phyloP scores from a whole-genome alignment of 2,113 vertebrate genomes.

The Neotragus pygmaeus region DNA sequence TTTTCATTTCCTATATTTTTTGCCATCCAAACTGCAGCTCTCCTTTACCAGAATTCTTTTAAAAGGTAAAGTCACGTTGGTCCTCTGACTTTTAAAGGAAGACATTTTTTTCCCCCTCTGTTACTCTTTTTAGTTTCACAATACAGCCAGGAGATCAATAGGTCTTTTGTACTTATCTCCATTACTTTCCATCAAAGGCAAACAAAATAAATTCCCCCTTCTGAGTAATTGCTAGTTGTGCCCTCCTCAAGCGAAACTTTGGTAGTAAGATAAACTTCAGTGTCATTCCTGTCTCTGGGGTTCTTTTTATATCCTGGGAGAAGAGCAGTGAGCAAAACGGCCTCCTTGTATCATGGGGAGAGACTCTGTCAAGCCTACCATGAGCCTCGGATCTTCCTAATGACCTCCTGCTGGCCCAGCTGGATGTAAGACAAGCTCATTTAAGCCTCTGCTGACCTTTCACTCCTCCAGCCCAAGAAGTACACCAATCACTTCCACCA shows the following conservation, averaged over 20 bases:
- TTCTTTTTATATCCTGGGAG: conserved; percentile 63
- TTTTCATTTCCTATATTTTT: conserved; percentile 46
- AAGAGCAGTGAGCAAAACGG: conserved; percentile 65
- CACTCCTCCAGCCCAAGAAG: conserved; percentile 39
- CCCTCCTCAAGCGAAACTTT: conserved; percentile 63
- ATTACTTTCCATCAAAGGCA: conserved; percentile 69
- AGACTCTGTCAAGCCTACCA: conserved; percentile 63
- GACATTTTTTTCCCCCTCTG: not conserved
- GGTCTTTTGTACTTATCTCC: conserved; percentile 63
- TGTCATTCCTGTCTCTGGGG: conserved; percentile 62
- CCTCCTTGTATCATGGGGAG: conserved; percentile 61
- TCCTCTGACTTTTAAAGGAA: conserved; percentile 38
- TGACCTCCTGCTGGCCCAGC: conserved; percentile 69
- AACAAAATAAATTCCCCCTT: conserved; percentile 67
- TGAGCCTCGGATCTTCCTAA: conserved; percentile 62
- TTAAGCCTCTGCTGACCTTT: conserved; percentile 72
- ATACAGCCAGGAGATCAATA: conserved; percentile 55
- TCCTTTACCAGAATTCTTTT: conserved; percentile 30
- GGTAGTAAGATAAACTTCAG: conserved; percentile 65
- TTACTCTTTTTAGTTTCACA: conserved; percentile 49
- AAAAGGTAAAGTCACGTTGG: not conserved
- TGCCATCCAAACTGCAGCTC: not conserved
- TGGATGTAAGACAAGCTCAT: conserved; percentile 70
- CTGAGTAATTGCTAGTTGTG: conserved; percentile 59
- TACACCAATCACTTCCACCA: conserved; percentile 16